These are phyloP conservation scores for Dendrocincla fuliginosa DNA, from an alignment of 2,797 vertebrate genomes.

Conservation along the genomic window DNA sequence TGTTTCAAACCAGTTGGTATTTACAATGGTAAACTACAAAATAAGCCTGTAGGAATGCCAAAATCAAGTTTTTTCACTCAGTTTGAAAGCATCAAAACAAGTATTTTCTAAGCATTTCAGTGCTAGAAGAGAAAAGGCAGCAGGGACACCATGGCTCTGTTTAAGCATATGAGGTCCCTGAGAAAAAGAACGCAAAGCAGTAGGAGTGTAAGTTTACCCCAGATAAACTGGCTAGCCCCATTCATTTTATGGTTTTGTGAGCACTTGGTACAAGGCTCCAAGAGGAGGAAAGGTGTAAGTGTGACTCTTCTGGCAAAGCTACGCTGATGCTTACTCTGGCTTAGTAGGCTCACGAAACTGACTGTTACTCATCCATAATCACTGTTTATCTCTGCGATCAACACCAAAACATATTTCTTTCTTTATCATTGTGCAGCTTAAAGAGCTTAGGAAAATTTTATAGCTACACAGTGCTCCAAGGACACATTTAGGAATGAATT, in stretches of 20 bases:
- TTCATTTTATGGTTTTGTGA: background rate
- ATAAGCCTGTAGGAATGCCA: background rate
- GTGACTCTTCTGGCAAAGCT: background rate
- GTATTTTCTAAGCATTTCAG: background rate
- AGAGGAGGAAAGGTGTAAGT: fast-evolving
- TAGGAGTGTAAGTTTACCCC: background rate
- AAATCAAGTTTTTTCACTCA: background rate
- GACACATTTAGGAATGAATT: background rate
- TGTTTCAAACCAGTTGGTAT: background rate
- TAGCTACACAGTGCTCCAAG: fast-evolving
- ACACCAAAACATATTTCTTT: background rate
- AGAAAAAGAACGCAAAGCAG: background rate
- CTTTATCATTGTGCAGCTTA: background rate
- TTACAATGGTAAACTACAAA: background rate
- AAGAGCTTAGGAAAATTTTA: background rate
- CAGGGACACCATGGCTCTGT: background rate
- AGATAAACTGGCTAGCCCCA: background rate
- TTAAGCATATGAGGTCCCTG: background rate
- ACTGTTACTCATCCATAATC: background rate
- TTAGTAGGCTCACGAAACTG: background rate
- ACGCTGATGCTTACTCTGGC: background rate
- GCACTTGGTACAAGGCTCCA: background rate
- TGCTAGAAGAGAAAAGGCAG: background rate
- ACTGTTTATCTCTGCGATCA: background rate
- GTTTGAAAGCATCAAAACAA: background rate